Conservation (phyloP, 2,113 vertebrate species). For the Cnemophilus loriae region DNA sequence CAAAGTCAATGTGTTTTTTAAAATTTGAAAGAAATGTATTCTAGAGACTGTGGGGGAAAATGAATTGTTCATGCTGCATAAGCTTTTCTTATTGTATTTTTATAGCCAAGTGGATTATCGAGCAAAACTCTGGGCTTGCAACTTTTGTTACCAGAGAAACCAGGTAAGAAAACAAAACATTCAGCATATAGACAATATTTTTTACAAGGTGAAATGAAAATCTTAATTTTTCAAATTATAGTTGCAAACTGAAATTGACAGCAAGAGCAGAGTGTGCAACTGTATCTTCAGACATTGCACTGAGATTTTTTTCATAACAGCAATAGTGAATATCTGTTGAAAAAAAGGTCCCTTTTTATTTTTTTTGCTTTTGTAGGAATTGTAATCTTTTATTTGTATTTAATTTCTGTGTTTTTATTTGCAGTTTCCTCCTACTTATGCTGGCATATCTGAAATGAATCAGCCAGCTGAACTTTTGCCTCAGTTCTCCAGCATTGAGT, state of each 20-base stretch:
- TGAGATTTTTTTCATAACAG: neutral
- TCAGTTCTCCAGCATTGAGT: slow-evolving; percentile 98
- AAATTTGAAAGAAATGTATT: neutral
- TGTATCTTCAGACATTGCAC: neutral
- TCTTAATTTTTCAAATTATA: neutral
- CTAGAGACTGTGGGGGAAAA: neutral
- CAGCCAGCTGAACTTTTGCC: slow-evolving; percentile 95
- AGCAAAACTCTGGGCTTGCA: slow-evolving; percentile 98
- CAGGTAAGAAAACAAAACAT: slow-evolving; percentile 78
- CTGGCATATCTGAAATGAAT: slow-evolving; percentile 96
- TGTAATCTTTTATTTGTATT: neutral
- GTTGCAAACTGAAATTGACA: neutral
- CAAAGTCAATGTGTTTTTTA: neutral
- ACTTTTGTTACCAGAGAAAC: slow-evolving; percentile 99
- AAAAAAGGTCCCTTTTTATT: neutral
- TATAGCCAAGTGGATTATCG: slow-evolving; percentile 96
- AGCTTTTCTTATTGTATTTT: slow-evolving; percentile 45
- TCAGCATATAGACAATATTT: neutral
- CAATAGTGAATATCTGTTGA: neutral
- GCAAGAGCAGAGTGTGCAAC: neutral
- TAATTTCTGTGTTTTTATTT: slow-evolving; percentile 6
- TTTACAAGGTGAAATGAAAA: neutral
- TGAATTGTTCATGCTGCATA: neutral
- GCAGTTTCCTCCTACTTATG: slow-evolving; percentile 95
- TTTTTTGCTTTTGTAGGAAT: neutral